Evolutionary conservation across 2,888 invertebrate genomes (phyloP).

Genomic region (Cordilura impudica): DNA sequence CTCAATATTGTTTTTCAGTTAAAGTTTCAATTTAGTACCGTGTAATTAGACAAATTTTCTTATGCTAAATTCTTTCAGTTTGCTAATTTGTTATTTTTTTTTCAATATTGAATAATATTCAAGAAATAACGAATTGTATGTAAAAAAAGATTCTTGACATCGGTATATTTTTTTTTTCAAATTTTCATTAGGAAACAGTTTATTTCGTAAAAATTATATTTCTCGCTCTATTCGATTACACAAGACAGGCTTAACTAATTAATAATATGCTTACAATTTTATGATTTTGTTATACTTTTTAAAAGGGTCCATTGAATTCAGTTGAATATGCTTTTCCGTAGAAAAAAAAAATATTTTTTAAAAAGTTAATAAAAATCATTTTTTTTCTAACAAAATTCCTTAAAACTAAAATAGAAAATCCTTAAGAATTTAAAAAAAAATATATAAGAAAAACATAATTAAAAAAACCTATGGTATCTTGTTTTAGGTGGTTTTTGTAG

Average conservation of each 20-base stretch:
- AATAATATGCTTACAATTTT: neutral
- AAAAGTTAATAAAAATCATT: neutral
- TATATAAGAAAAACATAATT: neutral
- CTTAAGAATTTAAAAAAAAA: neutral
- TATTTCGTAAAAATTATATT: neutral
- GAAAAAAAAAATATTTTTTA: neutral
- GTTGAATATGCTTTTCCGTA: neutral
- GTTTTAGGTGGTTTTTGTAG: conserved; percentile 54
- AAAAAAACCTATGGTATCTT: neutral
- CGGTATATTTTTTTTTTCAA: neutral
- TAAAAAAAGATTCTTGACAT: too few species aligned
- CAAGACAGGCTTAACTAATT: neutral
- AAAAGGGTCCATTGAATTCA: neutral
- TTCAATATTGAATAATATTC: too few species aligned
- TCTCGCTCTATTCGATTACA: neutral
- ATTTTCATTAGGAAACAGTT: neutral
- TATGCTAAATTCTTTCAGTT: too few species aligned
- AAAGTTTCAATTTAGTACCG: too few species aligned
- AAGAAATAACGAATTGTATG: too few species aligned
- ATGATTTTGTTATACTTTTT: neutral
- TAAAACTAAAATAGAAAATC: neutral
- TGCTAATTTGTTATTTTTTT: too few species aligned
- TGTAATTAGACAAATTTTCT: too few species aligned
- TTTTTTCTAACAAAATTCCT: neutral
- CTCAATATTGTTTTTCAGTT: too few species aligned